Evolutionary conservation across 2,888 invertebrate species (phyloP).

Genomic region (Odontomyia ornata): DNA sequence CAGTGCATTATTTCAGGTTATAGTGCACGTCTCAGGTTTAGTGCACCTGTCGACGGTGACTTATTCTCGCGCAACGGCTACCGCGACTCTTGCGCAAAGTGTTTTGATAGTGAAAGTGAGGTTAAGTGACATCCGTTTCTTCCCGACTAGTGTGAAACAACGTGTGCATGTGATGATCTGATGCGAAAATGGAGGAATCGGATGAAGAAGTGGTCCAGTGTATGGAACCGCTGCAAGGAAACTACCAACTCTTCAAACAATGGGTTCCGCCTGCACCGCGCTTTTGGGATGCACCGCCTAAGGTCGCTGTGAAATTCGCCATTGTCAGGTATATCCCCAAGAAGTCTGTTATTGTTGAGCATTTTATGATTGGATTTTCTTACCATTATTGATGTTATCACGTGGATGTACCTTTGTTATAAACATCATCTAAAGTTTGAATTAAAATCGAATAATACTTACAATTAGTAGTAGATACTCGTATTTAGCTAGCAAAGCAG

Average conservation of each 20-base stretch:
- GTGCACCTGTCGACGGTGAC: conserved; percentile 27
- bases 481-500: no score
- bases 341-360: neutral
- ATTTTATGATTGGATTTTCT: neutral
- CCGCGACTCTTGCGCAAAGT: conserved; percentile 20
- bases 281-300: conserved; percentile 64
- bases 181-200: conserved; percentile 56
- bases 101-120: conserved; percentile 33
- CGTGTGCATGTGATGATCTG: conserved; percentile 17
- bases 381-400: neutral
- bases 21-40: neutral
- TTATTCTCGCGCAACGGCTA: conserved; percentile 27
- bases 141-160: neutral
- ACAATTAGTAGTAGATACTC: no score
- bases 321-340: conserved; percentile 60
- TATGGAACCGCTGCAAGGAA: conserved; percentile 63
- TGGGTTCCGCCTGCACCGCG: conserved; percentile 64
- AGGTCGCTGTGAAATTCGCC: conserved; percentile 62
- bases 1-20: neutral
- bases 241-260: conserved; percentile 62
- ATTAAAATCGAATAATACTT: no score
- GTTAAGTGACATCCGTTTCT: conserved; percentile 35
- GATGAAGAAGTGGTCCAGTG: conserved; percentile 63
- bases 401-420: no score
- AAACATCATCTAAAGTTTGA: no score